Base-by-base conservation (phyloP, 2,797 vertebrate species). In the Tinamus major region DNA sequence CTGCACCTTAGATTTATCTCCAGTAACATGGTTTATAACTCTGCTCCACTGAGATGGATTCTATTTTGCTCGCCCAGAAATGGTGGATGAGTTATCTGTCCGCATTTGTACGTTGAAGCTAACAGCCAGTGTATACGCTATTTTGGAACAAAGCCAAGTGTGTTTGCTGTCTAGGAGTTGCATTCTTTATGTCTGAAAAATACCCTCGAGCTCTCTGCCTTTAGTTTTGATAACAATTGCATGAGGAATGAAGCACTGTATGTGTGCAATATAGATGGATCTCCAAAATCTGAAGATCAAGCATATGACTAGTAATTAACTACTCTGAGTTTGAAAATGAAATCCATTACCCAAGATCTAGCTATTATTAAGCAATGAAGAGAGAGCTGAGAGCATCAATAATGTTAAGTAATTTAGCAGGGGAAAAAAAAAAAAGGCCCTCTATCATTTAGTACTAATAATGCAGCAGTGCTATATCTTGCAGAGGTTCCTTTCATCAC, bases 281-380 rank as follows among this genome's bases (percentile, higher is more conserved):
- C n/a, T 78, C 93, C 77, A 75, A 85, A 35, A 88, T 78, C 79
- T 33, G 33, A 61, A 75, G 82, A 65, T 20, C 58, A 63, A 84
- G 16, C 58, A 35, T 70, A 33, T n/a, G 80, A 42, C 13, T 42
- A 62, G 15, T 76, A 79, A 70, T 74, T 84, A 91, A 77, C 39
- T 74, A 29, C 23, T 53, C 21, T 19, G 39, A 18, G 13, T 83
- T 82, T 82, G 68, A 90, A 92, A 65, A 93, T 51, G 72, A 78
- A 91, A 23, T 46, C 35, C 6, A 46, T 12, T 80, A 61, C 51
- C 20, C 61, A 69, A 89, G 77, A 67, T 78, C 77, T 80, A 29
- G 15, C 13, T 78, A 75, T 94, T 90, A 87, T 88, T 94, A 92
- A 95, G 58, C 92, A 79, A 93, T 86, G 68, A 93, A 77, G 56